Evolutionary conservation across 2,797 vertebrate species (phyloP).

Genomic region (Gila robusta): DNA sequence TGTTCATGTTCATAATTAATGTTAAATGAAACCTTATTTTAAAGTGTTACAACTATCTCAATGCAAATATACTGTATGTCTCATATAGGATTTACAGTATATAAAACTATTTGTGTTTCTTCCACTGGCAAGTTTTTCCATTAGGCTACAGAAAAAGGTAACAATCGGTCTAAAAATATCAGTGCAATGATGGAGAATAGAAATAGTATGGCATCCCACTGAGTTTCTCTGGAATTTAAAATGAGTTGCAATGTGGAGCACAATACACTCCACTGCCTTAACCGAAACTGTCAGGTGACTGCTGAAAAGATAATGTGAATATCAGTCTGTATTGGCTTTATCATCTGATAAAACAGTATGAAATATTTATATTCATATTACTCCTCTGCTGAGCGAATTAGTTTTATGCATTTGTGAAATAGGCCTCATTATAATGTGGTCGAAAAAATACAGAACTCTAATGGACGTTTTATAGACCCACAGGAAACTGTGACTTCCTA

Average conservation of each 20-base stretch:
- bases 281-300: constrained; percentile 27
- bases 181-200: constrained; percentile 24
- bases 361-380: constrained; percentile 23
- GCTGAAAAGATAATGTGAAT: constrained; percentile 3
- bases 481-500: not conserved
- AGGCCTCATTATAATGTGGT: constrained; percentile 14
- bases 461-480: constrained; percentile 24
- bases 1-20: not conserved
- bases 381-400: not conserved
- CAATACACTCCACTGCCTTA: constrained; percentile 7
- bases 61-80: not conserved
- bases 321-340: not conserved
- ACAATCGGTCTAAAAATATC: constrained; percentile 36
- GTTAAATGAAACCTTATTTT: not conserved
- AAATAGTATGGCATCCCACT: constrained; percentile 9
- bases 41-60: not conserved
- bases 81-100: not conserved
- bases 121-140: constrained; percentile 6
- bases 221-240: constrained; percentile 51
- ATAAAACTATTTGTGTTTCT: not conserved
- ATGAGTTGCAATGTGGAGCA: constrained; percentile 27
- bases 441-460: not conserved
- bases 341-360: constrained; percentile 18
- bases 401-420: constrained; percentile 16
- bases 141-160: not conserved